Evolutionary conservation across 2,797 vertebrate species (phyloP).

Genomic region (Bovichtus diacanthus): DNA sequence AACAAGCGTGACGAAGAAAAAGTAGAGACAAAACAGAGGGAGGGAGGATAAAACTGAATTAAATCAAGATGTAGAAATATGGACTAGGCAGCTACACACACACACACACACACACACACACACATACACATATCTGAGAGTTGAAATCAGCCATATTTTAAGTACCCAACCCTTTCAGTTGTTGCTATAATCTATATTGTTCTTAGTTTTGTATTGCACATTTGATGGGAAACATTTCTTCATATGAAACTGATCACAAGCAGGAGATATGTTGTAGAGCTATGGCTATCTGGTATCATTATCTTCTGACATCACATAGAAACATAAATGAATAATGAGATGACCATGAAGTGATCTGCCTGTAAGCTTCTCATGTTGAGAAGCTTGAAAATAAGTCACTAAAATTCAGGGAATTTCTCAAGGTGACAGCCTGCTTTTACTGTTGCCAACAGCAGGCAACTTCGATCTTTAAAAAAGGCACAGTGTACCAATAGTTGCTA

Average conservation of each 20-base stretch:
- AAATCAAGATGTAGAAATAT: conserved; percentile 48
- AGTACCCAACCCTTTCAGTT: background rate
- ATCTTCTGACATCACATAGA: conserved; percentile 15
- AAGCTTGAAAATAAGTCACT: conserved; percentile 22
- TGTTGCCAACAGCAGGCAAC: conserved; percentile 16
- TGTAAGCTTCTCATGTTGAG: conserved; percentile 14
- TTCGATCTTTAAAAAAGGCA: background rate
- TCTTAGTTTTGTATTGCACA: background rate
- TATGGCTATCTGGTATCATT: conserved; percentile 8
- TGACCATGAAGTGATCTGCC: conserved; percentile 10
- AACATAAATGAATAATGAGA: conserved; percentile 25
- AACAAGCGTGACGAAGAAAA: conserved; percentile 1
- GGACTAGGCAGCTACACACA: conserved; percentile 8
- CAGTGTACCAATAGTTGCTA: conserved; percentile 1
- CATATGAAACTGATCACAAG: background rate
- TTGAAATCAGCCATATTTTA: conserved; percentile 28
- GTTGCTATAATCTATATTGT: background rate
- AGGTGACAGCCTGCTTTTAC: conserved; percentile 27
- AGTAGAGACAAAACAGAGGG: conserved; percentile 11
- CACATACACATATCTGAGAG: conserved; percentile 26
- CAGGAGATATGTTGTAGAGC: background rate
- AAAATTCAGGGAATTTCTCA: conserved; percentile 30
- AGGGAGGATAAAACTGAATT: conserved; percentile 25
- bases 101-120: conserved; percentile 13
- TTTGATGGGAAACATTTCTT: background rate